These are phyloP conservation scores for Acanthopleura granulata DNA, from an alignment of 2,888 invertebrate species.

Conservation along the genomic window DNA sequence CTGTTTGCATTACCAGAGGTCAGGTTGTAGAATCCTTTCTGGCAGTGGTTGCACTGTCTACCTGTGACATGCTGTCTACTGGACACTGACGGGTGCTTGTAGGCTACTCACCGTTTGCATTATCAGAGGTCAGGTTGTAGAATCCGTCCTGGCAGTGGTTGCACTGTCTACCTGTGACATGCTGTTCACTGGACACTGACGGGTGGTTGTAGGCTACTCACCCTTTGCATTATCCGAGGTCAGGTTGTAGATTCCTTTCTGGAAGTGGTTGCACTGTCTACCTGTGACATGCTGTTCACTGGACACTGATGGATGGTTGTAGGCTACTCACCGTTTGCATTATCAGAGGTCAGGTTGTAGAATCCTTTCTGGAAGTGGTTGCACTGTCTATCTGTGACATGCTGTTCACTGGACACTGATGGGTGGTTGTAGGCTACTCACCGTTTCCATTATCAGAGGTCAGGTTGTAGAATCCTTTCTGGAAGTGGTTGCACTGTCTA, in stretches of 20 bases:
- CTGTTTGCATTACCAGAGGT: constrained; percentile 38
- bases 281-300: constrained; percentile 45
- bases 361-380: constrained; percentile 37
- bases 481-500: constrained; percentile 42
- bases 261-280: constrained; percentile 42
- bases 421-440: constrained; percentile 40
- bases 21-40: constrained; percentile 42
- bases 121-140: constrained; percentile 41
- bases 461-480: constrained; percentile 42
- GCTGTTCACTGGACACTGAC: constrained; percentile 46
- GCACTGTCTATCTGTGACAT: constrained; percentile 41
- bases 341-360: constrained; percentile 41
- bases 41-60: constrained; percentile 42
- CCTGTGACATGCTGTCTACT: constrained; percentile 45
- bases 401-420: constrained; percentile 45
- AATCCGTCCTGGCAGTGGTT: constrained; percentile 38
- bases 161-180: constrained; percentile 42
- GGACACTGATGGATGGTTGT: constrained; percentile 42
- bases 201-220: constrained; percentile 40
- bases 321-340: constrained; percentile 43
- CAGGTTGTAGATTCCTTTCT: constrained; percentile 41
- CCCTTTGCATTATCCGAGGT: constrained; percentile 38
- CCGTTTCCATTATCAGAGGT: constrained; percentile 38
- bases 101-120: constrained; percentile 43
- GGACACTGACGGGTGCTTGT: constrained; percentile 44